These are phyloP conservation scores for Myotis findleyi DNA, from an alignment of 2,797 vertebrate species.

Conservation along the genomic window DNA sequence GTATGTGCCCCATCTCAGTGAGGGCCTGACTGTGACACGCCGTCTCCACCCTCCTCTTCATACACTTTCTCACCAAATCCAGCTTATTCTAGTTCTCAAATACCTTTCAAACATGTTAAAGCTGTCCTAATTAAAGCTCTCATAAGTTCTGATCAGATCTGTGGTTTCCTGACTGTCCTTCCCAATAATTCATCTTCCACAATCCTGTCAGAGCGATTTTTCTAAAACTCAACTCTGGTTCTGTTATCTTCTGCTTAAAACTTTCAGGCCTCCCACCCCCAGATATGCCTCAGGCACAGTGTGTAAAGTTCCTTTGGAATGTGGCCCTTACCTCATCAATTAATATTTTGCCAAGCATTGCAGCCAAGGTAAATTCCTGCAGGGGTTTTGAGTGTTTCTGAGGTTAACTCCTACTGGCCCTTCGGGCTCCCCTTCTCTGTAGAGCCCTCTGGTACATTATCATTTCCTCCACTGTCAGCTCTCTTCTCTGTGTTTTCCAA, in stretches of 20 bases:
- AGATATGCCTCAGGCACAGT: not conserved
- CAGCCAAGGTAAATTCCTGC: not conserved
- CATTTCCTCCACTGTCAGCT: not conserved
- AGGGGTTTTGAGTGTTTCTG: not conserved
- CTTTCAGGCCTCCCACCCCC: not conserved
- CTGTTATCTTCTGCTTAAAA: not conserved
- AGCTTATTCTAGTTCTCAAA: not conserved
- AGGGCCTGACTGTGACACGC: not conserved
- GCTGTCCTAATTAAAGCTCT: not conserved
- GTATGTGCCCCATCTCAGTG: not conserved
- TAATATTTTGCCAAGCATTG: not conserved
- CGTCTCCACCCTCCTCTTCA: not conserved
- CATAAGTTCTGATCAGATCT: not conserved
- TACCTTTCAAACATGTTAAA: not conserved
- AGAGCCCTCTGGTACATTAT: not conserved
- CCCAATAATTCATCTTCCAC: not conserved
- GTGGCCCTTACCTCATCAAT: not conserved
- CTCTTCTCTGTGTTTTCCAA: not conserved
- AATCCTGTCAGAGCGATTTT: not conserved
- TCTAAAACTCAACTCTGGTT: slow-evolving; percentile 24
- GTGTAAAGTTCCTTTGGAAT: not conserved
- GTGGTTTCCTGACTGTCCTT: not conserved
- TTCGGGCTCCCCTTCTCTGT: not conserved
- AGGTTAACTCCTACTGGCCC: not conserved
- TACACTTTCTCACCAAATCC: not conserved